phyloP scores from a whole-genome alignment of 2,797 vertebrate genomes.

The Brachyrhaphis roseni region DNA sequence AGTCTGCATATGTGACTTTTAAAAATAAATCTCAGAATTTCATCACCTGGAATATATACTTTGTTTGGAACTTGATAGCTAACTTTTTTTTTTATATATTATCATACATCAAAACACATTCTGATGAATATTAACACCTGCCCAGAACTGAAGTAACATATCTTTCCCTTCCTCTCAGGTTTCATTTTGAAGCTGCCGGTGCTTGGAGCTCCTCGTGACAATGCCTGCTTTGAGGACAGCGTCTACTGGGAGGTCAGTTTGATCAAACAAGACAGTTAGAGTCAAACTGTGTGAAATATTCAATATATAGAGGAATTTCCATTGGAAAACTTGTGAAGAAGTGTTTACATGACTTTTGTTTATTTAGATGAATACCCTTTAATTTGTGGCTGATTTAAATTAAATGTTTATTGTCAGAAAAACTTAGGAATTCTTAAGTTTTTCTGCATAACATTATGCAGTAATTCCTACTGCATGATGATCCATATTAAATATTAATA shows the following conservation, averaged over 20 bases:
- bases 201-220: constrained; percentile 77
- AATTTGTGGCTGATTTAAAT: not conserved
- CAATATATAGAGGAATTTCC: not conserved
- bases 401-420: not conserved
- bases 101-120: not conserved
- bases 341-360: not conserved
- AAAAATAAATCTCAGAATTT: not conserved
- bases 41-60: not conserved
- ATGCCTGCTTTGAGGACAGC: constrained; percentile 78
- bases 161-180: constrained; percentile 71
- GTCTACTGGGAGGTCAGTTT: constrained; percentile 87
- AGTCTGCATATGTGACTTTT: not conserved
- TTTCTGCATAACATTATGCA: too few species aligned
- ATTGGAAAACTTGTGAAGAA: not conserved
- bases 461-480: too few species aligned
- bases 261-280: accelerated
- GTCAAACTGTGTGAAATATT: too few species aligned
- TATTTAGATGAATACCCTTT: not conserved
- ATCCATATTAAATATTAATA: not conserved
- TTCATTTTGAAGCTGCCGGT: constrained; percentile 81
- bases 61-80: not conserved
- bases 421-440: not conserved
- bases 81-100: not conserved
- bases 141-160: not conserved
- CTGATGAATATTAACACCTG: not conserved